Percentiles rank a stretch among this genome's conserved stretches.
phyloP scores from a whole-genome alignment of 2,888 invertebrate genomes.

The Anaspis maculata region DNA sequence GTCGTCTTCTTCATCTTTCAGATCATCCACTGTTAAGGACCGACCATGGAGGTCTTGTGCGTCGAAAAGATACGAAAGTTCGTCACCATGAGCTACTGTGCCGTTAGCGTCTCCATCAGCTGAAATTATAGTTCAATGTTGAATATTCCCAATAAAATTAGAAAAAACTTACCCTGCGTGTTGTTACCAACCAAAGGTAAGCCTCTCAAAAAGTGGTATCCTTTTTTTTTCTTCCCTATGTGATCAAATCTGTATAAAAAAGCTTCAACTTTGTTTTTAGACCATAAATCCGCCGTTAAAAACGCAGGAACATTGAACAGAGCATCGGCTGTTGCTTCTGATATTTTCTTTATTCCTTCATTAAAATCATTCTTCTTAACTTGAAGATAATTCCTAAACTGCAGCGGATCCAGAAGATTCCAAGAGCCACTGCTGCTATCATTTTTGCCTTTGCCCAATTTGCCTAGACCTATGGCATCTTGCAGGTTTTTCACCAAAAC shows the following conservation, averaged over 20 bases:
- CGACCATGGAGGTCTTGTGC: conserved; percentile 53
- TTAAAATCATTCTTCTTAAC: conserved; percentile 29
- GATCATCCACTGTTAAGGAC: conserved; percentile 38
- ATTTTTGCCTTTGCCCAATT: conserved; percentile 1
- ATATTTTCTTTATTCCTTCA: conserved; percentile 49
- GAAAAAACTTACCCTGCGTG: conserved; percentile 18
- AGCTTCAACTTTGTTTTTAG: conserved; percentile 51
- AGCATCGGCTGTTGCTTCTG: conserved; percentile 63
- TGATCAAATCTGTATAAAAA: conserved; percentile 72
- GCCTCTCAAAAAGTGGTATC: conserved; percentile 57
- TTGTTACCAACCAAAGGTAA: conserved; percentile 52
- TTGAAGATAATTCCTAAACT: conserved; percentile 36
- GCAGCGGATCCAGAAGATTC: conserved; percentile 23
- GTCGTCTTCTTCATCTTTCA: conserved; percentile 48
- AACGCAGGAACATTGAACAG: conserved; percentile 71
- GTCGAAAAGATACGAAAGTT: conserved; percentile 64
- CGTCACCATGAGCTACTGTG: conserved; percentile 62
- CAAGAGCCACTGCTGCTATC: conserved; percentile 1
- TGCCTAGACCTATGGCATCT: conserved; percentile 6
- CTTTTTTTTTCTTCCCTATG: conserved; percentile 52
- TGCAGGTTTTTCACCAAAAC: conserved; percentile 40
- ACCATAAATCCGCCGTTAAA: conserved; percentile 62
- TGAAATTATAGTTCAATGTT: no score
- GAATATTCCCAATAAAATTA: background rate
- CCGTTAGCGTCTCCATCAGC: conserved; percentile 22